Percentiles rank a stretch among this genome's conserved stretches.
Conservation (phyloP, 2,113 vertebrate species). For the Myanophis thanlyinensis region DNA sequence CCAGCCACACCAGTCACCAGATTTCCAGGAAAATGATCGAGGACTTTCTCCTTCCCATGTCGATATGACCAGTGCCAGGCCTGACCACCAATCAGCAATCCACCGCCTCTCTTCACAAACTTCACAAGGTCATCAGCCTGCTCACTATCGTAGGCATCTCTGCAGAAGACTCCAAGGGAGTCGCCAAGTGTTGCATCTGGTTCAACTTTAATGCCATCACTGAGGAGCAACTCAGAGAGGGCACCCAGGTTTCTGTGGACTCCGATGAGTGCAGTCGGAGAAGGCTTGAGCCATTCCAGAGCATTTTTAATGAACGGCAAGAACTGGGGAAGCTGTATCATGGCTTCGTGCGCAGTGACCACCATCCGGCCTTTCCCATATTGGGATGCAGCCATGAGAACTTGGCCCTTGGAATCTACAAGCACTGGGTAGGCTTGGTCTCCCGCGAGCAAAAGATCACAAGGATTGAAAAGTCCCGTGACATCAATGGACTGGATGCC, state of each 20-base stretch:
- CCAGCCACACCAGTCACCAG: slow-evolving; percentile 83
- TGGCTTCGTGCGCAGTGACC: slow-evolving; percentile 79
- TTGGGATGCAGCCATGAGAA: slow-evolving; percentile 66
- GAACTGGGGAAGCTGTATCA: slow-evolving; percentile 70
- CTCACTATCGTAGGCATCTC: slow-evolving; percentile 71
- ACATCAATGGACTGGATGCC: slow-evolving; percentile 41
- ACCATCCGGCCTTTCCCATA: slow-evolving; percentile 83
- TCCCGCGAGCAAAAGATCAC: slow-evolving; percentile 70
- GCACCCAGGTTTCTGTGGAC: slow-evolving; percentile 62
- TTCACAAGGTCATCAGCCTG: slow-evolving; percentile 64
- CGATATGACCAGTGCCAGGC: slow-evolving; percentile 79
- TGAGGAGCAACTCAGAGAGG: slow-evolving; percentile 70
- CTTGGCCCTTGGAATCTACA: slow-evolving; percentile 67
- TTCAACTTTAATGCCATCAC: slow-evolving; percentile 50
- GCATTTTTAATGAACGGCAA: slow-evolving; percentile 79
- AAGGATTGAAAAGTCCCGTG: slow-evolving; percentile 61
- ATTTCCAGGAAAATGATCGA: slow-evolving; percentile 83
- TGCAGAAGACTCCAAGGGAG: slow-evolving; percentile 75
- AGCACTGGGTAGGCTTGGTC: slow-evolving; percentile 69
- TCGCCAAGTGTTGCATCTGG: slow-evolving; percentile 53
- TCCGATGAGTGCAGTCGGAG: slow-evolving; percentile 62
- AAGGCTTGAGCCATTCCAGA: slow-evolving; percentile 79
- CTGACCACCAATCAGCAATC: slow-evolving; percentile 84
- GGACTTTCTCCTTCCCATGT: slow-evolving; percentile 70
- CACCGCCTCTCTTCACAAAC: slow-evolving; percentile 82